Evolutionary conservation across 2,797 vertebrate genomes (phyloP).

Genomic region (Acanthornis magna): DNA sequence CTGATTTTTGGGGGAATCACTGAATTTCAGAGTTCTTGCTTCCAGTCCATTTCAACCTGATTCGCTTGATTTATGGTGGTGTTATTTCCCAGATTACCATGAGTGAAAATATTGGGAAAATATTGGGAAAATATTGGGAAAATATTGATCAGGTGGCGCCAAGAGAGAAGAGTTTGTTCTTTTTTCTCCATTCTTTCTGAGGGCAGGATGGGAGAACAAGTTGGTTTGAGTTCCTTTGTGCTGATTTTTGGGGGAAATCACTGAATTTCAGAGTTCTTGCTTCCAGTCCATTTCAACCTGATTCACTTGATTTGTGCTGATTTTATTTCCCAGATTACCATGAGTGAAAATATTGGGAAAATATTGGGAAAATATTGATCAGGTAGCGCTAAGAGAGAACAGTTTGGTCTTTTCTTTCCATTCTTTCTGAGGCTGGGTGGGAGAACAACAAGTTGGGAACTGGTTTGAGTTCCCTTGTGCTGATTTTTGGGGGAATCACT

Average conservation of each 20-base stretch:
- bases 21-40: too few species aligned
- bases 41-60: too few species aligned
- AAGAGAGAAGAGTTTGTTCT: too few species aligned
- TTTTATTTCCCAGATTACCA: conserved; percentile 80
- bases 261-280: background rate
- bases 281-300: background rate
- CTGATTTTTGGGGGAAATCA: background rate
- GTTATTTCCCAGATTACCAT: conserved; percentile 80
- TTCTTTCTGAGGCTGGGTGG: too few species aligned
- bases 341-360: background rate
- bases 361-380: background rate
- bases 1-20: too few species aligned
- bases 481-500: background rate
- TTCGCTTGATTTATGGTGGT: background rate
- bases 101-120: too few species aligned
- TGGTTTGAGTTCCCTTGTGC: background rate
- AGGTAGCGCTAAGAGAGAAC: background rate
- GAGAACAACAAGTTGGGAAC: background rate
- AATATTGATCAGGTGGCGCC: background rate
- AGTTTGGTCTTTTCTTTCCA: too few species aligned
- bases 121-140: too few species aligned
- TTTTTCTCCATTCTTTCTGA: too few species aligned
- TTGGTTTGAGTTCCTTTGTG: background rate
- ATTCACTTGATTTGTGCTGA: background rate
- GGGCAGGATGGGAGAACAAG: too few species aligned